These are phyloP conservation scores for Phycodurus eques DNA, from an alignment of 2,113 vertebrate genomes.

Conservation along the genomic window DNA sequence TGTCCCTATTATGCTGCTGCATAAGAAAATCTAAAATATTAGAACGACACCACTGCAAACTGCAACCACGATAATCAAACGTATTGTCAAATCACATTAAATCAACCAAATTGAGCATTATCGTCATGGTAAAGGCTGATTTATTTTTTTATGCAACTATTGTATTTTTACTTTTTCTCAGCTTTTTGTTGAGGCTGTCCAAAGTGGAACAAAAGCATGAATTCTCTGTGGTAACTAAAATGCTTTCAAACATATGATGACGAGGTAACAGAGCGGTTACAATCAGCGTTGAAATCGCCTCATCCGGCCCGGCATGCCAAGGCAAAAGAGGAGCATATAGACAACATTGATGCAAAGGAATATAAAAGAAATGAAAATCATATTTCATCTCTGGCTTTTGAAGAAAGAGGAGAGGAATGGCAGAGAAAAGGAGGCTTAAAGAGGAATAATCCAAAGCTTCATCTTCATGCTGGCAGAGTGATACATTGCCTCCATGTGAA, in stretches of 20 bases:
- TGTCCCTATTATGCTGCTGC: too few species aligned
- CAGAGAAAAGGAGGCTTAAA: conserved; percentile 4
- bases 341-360: neutral
- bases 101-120: too few species aligned
- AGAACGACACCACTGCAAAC: too few species aligned
- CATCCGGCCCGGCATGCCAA: neutral
- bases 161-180: conserved; percentile 11
- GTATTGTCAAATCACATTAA: too few species aligned
- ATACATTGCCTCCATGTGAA: conserved; percentile 1
- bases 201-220: conserved; percentile 8
- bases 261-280: conserved; percentile 2
- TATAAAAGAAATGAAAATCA: conserved; percentile 5
- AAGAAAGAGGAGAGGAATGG: neutral
- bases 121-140: too few species aligned
- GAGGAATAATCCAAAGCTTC: conserved; percentile 15
- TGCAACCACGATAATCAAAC: too few species aligned
- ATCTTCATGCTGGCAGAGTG: conserved; percentile 12
- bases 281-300: conserved; percentile 7
- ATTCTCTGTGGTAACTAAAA: conserved; percentile 9
- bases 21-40: too few species aligned
- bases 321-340: neutral
- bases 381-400: conserved; percentile 10
- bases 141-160: too few species aligned
- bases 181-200: conserved; percentile 1
- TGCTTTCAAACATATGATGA: conserved; percentile 17